Evolutionary conservation across 1,140 invertebrate species (phyloP), one percentile per base, ranked within the genome.

Genomic region (Melanaphis sacchari): DNA sequence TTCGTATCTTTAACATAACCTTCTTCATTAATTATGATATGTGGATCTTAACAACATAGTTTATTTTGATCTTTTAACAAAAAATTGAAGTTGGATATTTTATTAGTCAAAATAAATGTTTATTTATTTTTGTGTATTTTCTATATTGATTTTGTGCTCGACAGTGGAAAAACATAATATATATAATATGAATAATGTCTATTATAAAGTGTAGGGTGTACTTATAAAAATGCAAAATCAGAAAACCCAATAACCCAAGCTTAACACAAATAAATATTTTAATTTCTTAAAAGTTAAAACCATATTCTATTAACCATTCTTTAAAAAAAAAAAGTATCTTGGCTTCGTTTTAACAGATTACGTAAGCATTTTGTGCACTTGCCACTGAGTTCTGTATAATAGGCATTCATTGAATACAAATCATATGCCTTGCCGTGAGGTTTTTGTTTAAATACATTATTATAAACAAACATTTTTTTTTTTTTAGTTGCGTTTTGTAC

Each of bases 331-430:
- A 84, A 40, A 8, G 22, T 84, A 38, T 84, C 82, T 40, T 84
- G 82, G 84, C 40, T 85, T 43, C 40, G 40, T 85, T 85, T 85
- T 85, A 43, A 85, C 40, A 43, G 26, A 85, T 85, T 85, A 85
- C 41, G 31, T 36, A 82, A 82, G 76, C 76, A 9, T 82, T 36
- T 82, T 82, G 76, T 82, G 76, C 76, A 38, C 36, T 82, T 82
- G 36, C 36, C 36, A 22, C 22, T 38, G 76, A 76, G 15, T 76
- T n/a, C 4, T 76, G 76, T 82, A 82, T 82, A 38, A 82, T 38
- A 82, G 36, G n/a, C 36, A 24, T 40, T 41, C 82, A 38, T 40
- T 41, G 82, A 84, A 84, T 43, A 85, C 40, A 85, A 85, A 85
- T 85, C 41, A 43, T 85, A 85, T 40, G 40, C 40, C 84, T 43